phyloP scores from a whole-genome alignment of 2,113 vertebrate species.

The Chloropsis hardwickii region DNA sequence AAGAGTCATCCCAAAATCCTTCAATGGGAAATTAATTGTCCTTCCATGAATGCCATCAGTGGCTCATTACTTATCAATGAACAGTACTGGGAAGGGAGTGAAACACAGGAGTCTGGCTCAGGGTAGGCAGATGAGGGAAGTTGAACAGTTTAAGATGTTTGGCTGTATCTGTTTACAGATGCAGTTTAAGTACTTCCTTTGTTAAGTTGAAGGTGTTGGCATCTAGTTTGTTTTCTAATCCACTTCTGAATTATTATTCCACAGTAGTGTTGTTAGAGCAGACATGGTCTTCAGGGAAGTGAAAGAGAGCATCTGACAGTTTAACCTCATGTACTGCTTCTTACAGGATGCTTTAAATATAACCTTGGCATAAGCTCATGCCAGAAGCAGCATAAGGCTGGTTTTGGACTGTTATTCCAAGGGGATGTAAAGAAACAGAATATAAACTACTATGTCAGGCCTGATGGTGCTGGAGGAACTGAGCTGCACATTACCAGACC shows the following conservation, averaged over 20 bases:
- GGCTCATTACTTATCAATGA: not conserved
- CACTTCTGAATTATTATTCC: not conserved
- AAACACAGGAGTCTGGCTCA: not conserved
- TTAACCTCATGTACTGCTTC: not conserved
- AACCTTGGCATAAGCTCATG: not conserved
- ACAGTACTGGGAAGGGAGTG: not conserved
- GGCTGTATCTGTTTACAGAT: not conserved
- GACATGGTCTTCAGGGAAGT: not conserved
- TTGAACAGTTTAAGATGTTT: not conserved
- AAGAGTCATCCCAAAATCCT: not conserved
- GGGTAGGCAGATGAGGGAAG: not conserved
- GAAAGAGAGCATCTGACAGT: not conserved
- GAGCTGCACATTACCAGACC: not conserved
- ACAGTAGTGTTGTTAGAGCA: not conserved
- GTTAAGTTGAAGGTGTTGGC: not conserved
- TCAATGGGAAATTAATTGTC: not conserved
- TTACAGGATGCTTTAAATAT: not conserved
- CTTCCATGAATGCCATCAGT: not conserved
- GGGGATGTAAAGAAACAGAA: not conserved
- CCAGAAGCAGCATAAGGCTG: not conserved
- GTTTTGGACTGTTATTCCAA: not conserved
- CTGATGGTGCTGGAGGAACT: not conserved
- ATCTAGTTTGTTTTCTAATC: not conserved
- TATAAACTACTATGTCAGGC: not conserved
- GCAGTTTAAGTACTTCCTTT: not conserved